These are phyloP conservation scores for Tetanocera ferruginea DNA, from an alignment of 2,888 invertebrate genomes.

Conservation along the genomic window DNA sequence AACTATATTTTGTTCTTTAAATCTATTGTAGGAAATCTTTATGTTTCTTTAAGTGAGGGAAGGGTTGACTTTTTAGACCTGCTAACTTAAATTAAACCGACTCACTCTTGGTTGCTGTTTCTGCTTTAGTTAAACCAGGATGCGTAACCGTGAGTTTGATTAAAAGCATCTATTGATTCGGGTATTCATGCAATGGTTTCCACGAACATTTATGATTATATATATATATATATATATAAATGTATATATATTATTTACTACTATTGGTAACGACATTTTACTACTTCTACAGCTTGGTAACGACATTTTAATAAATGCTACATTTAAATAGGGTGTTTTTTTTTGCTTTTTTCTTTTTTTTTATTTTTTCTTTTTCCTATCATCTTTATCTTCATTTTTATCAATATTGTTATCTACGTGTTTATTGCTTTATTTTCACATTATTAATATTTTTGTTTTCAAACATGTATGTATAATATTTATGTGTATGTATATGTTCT, in stretches of 20 bases:
- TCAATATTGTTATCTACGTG: slow-evolving; percentile 27
- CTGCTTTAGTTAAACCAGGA: neutral
- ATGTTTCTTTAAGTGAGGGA: too few relatives aligned
- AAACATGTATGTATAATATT: slow-evolving; percentile 23
- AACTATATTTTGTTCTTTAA: too few relatives aligned
- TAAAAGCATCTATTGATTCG: slow-evolving; percentile 20
- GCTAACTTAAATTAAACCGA: too few relatives aligned
- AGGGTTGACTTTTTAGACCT: too few relatives aligned
- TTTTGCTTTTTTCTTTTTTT: slow-evolving; percentile 19
- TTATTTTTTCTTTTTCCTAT: slow-evolving; percentile 2
- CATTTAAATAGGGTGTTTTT: slow-evolving; percentile 44
- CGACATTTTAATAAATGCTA: slow-evolving; percentile 51
- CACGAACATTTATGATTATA: slow-evolving; percentile 42
- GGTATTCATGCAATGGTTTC: slow-evolving; percentile 34
- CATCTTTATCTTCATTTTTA: slow-evolving; percentile 10
- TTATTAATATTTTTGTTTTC: slow-evolving; percentile 17
- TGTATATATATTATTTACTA: slow-evolving; percentile 36
- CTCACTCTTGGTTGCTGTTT: too few relatives aligned
- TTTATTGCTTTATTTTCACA: slow-evolving; percentile 42
- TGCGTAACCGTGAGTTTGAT: neutral
- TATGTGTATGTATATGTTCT: slow-evolving; percentile 29
- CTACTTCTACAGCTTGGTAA: slow-evolving; percentile 47
- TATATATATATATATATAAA: too few relatives aligned
- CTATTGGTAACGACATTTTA: slow-evolving; percentile 48
- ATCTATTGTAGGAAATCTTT: too few relatives aligned